Conservation (phyloP, 30 jellyfish, hydroid and myxozoan species). For the Hydractinia echinata region DNA sequence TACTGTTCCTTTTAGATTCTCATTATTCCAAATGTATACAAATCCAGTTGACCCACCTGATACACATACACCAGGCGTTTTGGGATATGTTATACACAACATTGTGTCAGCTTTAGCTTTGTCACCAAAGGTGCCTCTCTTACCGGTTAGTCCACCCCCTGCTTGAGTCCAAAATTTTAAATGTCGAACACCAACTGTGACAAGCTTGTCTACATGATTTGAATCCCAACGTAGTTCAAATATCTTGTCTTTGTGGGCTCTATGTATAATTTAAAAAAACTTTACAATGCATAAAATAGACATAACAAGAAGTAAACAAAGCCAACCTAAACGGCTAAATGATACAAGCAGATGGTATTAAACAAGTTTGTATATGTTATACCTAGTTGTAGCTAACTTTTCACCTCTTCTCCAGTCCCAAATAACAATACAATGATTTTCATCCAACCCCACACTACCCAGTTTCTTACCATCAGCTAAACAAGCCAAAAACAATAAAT, state of each 20-base stretch:
- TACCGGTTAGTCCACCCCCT: constrained; percentile 93
- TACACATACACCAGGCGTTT: constrained; percentile 72
- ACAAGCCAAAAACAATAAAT: background rate
- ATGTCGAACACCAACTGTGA: constrained; percentile 90
- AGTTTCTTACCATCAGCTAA: constrained; percentile 86
- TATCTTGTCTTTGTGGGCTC: constrained; percentile 96
- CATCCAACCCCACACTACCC: constrained; percentile 92
- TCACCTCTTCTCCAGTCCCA: constrained; percentile 99
- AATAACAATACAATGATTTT: constrained; percentile 68
- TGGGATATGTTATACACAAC: constrained; percentile 74
- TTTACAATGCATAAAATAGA: background rate
- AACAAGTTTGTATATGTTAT: too few species aligned
- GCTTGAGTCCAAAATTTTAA: constrained; percentile 88
- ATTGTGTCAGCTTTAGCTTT: constrained; percentile 71
- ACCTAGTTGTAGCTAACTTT: constrained; percentile 88
- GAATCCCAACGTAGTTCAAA: constrained; percentile 91
- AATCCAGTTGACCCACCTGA: constrained; percentile 73
- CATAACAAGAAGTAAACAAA: background rate
- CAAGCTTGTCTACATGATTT: constrained; percentile 49
- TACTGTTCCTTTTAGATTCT: constrained; percentile 46
- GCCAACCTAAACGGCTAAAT: background rate
- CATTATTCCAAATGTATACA: constrained; percentile 74
- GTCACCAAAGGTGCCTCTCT: constrained; percentile 86
- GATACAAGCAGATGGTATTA: background rate
- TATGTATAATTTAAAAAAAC: constrained; percentile 3